Evolutionary conservation across 2,888 invertebrate genomes (phyloP).

Genomic region (Athalia circularis): DNA sequence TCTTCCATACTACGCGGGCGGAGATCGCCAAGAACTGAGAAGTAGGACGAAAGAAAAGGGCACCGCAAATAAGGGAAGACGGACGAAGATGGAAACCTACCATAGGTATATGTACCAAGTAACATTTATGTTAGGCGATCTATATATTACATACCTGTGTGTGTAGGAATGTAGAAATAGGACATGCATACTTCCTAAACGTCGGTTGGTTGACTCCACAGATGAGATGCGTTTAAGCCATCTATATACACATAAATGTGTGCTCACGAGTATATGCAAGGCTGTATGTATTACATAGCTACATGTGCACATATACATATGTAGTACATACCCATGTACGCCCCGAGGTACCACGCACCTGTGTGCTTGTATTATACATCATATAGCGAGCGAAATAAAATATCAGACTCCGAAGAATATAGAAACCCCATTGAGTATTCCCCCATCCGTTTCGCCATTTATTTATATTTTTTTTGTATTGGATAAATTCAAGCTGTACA

Average conservation of each 20-base stretch:
- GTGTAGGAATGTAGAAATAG: too few species aligned
- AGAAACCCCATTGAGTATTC: slow-evolving; percentile 1
- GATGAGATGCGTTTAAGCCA: too few species aligned
- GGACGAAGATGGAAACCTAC: neutral
- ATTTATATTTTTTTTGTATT: slow-evolving; percentile 7
- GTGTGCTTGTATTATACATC: neutral
- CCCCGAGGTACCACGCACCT: neutral
- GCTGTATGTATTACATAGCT: too few species aligned
- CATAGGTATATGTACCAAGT: slow-evolving; percentile 16
- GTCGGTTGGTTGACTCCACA: too few species aligned
- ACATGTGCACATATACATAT: too few species aligned
- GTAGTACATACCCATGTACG: too few species aligned
- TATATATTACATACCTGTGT: too few species aligned
- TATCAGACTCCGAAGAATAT: neutral
- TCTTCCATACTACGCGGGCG: neutral
- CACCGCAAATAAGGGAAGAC: neutral
- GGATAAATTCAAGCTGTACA: slow-evolving; percentile 24
- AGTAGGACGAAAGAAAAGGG: neutral
- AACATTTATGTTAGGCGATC: slow-evolving; percentile 27
- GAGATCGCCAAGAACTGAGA: neutral
- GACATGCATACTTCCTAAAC: too few species aligned
- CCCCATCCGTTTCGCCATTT: slow-evolving; percentile 6
- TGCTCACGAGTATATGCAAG: too few species aligned
- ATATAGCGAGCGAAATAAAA: slow-evolving; percentile 4
- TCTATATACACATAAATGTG: too few species aligned